Percentiles rank a stretch among this genome's conserved stretches.
These are phyloP conservation scores for Xanthorhoe spadicearia DNA, from an alignment of 2,888 invertebrate species.

Conservation along the genomic window DNA sequence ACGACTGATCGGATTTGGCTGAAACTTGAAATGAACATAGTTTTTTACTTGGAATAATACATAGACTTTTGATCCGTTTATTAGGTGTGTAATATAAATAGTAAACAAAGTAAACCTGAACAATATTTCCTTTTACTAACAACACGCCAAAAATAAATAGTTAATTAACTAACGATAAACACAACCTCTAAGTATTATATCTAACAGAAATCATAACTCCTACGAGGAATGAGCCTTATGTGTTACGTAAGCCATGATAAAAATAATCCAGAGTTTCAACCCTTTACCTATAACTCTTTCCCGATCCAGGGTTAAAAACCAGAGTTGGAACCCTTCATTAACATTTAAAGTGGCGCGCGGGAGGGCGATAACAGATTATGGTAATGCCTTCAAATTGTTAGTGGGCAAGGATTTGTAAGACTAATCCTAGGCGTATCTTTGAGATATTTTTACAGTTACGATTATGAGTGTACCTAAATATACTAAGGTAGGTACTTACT, in stretches of 20 bases:
- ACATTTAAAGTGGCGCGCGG: constrained; percentile 73
- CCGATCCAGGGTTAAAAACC: constrained; percentile 48
- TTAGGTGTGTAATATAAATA: no score
- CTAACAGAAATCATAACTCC: neutral
- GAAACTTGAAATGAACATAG: no score
- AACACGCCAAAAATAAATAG: no score
- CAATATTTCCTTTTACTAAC: no score
- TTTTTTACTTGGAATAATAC: no score
- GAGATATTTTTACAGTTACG: constrained; percentile 35
- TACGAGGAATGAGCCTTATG: neutral
- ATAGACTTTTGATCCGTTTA: no score
- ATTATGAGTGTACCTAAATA: neutral
- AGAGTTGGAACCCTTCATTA: constrained; percentile 63
- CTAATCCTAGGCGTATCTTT: constrained; percentile 37
- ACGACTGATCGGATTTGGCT: no score
- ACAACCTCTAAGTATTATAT: no score
- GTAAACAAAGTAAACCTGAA: no score
- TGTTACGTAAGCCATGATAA: constrained; percentile 5
- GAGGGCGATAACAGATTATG: constrained; percentile 74
- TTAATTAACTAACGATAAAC: no score
- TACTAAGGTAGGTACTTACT: neutral
- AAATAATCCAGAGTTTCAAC: constrained; percentile 26
- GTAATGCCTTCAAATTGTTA: constrained; percentile 74
- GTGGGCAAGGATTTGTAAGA: constrained; percentile 49
- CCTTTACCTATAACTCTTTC: constrained; percentile 30